Evolutionary conservation across 1,140 invertebrate genomes (phyloP).

Genomic region (Dendroctonus valens): DNA sequence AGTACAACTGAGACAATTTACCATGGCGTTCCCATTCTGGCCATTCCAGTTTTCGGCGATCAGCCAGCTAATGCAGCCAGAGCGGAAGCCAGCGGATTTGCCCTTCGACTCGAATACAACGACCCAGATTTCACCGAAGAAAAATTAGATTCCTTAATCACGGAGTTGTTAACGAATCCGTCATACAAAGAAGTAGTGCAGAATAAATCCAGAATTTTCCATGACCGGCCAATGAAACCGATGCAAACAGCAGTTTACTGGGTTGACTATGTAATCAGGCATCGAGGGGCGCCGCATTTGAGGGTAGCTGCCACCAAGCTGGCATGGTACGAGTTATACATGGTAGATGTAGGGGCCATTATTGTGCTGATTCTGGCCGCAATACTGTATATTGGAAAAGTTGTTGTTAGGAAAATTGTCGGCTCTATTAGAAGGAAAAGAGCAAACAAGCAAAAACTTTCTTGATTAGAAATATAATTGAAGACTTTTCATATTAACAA

Average conservation of each 20-base stretch:
- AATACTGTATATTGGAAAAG: neutral
- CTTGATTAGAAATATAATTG: neutral
- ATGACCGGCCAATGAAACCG: constrained; percentile 28
- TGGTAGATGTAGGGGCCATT: constrained; percentile 40
- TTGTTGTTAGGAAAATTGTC: neutral
- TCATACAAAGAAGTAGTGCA: constrained; percentile 28
- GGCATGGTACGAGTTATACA: constrained; percentile 52
- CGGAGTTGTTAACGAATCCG: constrained; percentile 11
- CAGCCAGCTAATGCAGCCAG: constrained; percentile 25
- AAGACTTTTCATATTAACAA: too few species aligned
- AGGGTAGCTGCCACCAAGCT: constrained; percentile 59
- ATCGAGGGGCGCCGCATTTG: constrained; percentile 63
- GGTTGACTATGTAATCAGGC: constrained; percentile 65
- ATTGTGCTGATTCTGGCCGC: neutral
- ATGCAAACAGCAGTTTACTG: constrained; percentile 62
- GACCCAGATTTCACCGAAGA: constrained; percentile 1
- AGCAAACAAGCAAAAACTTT: neutral
- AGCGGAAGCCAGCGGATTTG: constrained; percentile 24
- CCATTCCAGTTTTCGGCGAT: constrained; percentile 46
- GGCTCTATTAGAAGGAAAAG: too few species aligned
- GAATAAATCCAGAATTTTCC: constrained; percentile 17
- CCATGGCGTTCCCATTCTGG: constrained; percentile 55
- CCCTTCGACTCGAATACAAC: neutral
- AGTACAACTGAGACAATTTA: constrained; percentile 51
- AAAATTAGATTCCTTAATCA: constrained; percentile 3